These are phyloP conservation scores for Hydropotes inermis DNA, from an alignment of 2,113 vertebrate genomes.

Conservation along the genomic window DNA sequence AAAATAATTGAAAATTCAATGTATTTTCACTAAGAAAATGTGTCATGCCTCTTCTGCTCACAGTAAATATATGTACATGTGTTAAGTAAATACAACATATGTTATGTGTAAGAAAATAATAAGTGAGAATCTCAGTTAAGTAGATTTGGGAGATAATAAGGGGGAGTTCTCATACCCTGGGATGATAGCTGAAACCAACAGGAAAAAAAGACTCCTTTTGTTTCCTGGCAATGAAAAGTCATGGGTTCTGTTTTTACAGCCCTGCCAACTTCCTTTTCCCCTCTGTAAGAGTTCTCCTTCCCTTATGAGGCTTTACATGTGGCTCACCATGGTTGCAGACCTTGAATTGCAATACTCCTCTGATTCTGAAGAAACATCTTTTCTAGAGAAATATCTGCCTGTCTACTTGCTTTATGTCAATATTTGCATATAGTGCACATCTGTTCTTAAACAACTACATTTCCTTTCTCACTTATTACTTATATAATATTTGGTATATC, in stretches of 20 bases:
- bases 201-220: neutral
- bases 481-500: neutral
- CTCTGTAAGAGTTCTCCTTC: neutral
- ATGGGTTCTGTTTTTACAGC: neutral
- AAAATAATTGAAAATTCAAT: neutral
- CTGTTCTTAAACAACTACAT: neutral
- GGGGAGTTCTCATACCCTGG: neutral
- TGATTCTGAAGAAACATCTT: neutral
- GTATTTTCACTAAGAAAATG: neutral
- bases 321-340: neutral
- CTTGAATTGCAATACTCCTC: neutral
- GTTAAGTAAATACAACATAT: neutral
- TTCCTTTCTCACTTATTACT: neutral
- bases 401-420: neutral
- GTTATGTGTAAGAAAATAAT: neutral
- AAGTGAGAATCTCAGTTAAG: neutral
- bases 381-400: neutral
- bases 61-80: neutral
- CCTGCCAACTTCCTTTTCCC: neutral
- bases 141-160: neutral
- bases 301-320: neutral
- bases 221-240: neutral
- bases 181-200: neutral
- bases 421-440: neutral
- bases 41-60: rapidly evolving